Evolutionary conservation across 2,888 invertebrate species (phyloP), one percentile per base, ranked within the genome.

Genomic region (Parnassius orleans): DNA sequence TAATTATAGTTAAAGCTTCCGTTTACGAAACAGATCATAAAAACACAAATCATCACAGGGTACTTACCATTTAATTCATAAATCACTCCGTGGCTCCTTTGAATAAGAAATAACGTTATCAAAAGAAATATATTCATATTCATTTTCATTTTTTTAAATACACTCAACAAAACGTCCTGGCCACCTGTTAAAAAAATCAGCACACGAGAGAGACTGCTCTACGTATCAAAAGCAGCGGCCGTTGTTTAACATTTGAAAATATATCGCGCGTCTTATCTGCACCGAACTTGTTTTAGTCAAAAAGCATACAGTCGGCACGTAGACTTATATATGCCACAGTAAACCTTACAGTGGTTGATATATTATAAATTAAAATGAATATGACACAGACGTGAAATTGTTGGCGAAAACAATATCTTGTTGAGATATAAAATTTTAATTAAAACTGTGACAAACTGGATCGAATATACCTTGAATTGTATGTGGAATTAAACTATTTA

Each of bases 61-160:
- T 2, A 55, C 55, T 55, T 46, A 55, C 55, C 55, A 3, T 55
- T 55, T 12, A 55, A 24, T 41, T 55, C 42, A 55, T 55, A 55
- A 10, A 55, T 46, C 11, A 24, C 48, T 9, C 48, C 55, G 19
- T 46, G 7, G 9, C 55, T 19, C 7, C 46, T 12, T 24, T 24
- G 19, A 11, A 55, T 24, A 12, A 55, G 9, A 12, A 12, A 46
- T 24, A 55, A 24, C 46, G 55, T 46, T 7, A 46, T 19, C 3
- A 24, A 10, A 46, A 46, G n/a, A 10, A 55, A 24, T 24, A 41
- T 3, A 7, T 12, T 55, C 24, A 41, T 3, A 7, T 12, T 55
- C 46, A 55, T 55, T 46, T 42, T 43, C 14, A 15, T 15, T 43
- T 41, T 42, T 41, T 53, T 41, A 14, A 53, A 14, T 12, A 9